Percentiles rank a stretch among this genome's conserved stretches.
Evolutionary conservation across 2,888 invertebrate species (phyloP).

Genomic region (Cyaniris semiargus): DNA sequence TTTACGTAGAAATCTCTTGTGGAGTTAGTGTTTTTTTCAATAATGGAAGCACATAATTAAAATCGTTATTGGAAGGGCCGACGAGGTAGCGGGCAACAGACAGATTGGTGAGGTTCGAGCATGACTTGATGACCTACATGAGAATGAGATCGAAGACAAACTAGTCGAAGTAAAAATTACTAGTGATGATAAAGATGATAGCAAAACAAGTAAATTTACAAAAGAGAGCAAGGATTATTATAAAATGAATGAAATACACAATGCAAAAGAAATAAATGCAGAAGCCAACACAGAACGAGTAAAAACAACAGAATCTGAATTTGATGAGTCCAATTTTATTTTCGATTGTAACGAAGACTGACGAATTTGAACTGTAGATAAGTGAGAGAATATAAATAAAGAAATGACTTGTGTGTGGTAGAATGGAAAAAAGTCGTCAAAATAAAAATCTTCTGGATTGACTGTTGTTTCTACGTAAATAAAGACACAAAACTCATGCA

Average conservation of each 20-base stretch:
- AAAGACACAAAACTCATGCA: slow-evolving; percentile 57
- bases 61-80: slow-evolving; percentile 33
- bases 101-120: slow-evolving; percentile 41
- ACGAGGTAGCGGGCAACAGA: slow-evolving; percentile 45
- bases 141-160: slow-evolving; percentile 1
- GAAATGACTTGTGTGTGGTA: not conserved
- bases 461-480: slow-evolving; percentile 35
- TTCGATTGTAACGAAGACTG: not conserved
- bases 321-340: not conserved
- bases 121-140: slow-evolving; percentile 35
- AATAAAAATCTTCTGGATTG: not conserved
- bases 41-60: slow-evolving; percentile 11
- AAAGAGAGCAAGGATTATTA: not conserved
- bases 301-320: slow-evolving; percentile 25
- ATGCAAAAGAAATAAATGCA: slow-evolving; percentile 24
- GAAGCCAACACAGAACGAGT: not conserved
- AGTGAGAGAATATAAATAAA: not conserved
- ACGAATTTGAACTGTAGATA: not conserved
- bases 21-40: not conserved
- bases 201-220: slow-evolving; percentile 9
- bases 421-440: not conserved
- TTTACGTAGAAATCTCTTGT: not conserved
- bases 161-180: not conserved
- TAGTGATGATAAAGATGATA: not conserved
- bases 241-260: not conserved